A percentile compares a stretch with the other conserved stretches of the same genome.
These are phyloP conservation scores for Achlya flavicornis DNA, from an alignment of 2,888 invertebrate genomes.

Conservation along the genomic window DNA sequence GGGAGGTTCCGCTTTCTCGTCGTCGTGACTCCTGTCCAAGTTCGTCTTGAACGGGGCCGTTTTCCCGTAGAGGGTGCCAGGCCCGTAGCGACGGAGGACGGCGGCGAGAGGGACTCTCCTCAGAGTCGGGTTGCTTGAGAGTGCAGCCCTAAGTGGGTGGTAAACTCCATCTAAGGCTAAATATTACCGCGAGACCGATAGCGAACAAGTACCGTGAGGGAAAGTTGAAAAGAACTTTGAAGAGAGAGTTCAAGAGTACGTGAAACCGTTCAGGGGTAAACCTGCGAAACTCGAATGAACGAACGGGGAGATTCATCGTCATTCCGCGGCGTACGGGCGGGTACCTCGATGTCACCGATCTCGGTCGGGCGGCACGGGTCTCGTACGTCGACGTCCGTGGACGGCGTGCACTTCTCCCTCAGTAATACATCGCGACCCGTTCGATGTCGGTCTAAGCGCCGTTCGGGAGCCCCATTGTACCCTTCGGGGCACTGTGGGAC, in stretches of 20 bases:
- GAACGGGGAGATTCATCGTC: constrained; percentile 67
- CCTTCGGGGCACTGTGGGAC: no score
- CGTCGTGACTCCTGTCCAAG: constrained; percentile 61
- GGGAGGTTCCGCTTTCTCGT: constrained; percentile 67
- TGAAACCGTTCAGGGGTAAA: constrained; percentile 81
- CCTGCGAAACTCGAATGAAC: constrained; percentile 83
- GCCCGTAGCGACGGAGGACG: constrained; percentile 71
- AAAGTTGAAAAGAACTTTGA: constrained; percentile 89
- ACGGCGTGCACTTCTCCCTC: constrained; percentile 33
- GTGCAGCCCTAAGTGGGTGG: constrained; percentile 85
- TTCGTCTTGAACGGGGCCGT: constrained; percentile 79
- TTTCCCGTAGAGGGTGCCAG: constrained; percentile 81
- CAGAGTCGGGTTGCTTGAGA: constrained; percentile 84
- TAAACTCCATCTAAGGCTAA: constrained; percentile 85
- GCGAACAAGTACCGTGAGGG: constrained; percentile 87
- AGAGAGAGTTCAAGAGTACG: constrained; percentile 82
- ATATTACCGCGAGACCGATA: constrained; percentile 87
- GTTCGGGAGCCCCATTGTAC: no score
- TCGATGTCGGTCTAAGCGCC: constrained; percentile 17
- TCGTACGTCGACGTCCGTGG: no score
- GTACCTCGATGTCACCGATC: no score
- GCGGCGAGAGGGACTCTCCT: constrained; percentile 50
- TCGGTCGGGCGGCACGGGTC: no score
- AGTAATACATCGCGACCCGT: constrained; percentile 30
- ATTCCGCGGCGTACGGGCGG: no score